A percentile compares a stretch with the other conserved stretches of the same genome.
These are phyloP conservation scores for Pseudococcus longispinus DNA, from an alignment of 2,888 invertebrate genomes.

Conservation along the genomic window DNA sequence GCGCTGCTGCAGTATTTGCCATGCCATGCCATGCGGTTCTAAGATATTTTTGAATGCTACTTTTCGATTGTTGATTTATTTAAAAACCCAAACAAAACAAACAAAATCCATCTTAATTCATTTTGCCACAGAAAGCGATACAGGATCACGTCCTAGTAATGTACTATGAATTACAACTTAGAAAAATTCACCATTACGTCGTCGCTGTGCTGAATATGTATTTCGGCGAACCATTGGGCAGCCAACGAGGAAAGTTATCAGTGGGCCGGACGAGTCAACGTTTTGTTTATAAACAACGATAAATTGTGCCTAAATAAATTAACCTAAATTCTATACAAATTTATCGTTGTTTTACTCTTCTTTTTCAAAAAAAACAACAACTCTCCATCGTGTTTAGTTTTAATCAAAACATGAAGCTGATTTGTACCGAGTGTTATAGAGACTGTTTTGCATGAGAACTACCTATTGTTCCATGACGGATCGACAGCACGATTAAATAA, in stretches of 20 bases:
- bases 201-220: neutral
- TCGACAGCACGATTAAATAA: neutral
- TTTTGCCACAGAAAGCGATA: conserved; percentile 35
- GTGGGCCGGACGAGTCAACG: neutral
- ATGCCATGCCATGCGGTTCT: neutral
- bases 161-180: conserved; percentile 4
- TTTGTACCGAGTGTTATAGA: neutral
- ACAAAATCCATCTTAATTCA: neutral
- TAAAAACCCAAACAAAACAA: neutral
- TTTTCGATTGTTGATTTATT: neutral
- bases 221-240: neutral
- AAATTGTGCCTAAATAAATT: conserved; percentile 18
- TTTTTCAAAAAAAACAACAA: neutral
- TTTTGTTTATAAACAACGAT: conserved; percentile 4
- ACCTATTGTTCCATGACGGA: neutral
- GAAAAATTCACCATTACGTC: neutral
- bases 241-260: neutral
- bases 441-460: neutral
- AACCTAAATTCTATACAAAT: neutral
- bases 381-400: neutral
- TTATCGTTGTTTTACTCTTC: neutral
- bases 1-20: conserved; percentile 32
- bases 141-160: conserved; percentile 8
- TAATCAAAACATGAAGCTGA: conserved; percentile 22
- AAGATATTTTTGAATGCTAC: conserved; percentile 37